Evolutionary conservation across 2,113 vertebrate genomes (phyloP), one percentile per base, ranked within the genome.

Genomic region (Arvicanthis niloticus): DNA sequence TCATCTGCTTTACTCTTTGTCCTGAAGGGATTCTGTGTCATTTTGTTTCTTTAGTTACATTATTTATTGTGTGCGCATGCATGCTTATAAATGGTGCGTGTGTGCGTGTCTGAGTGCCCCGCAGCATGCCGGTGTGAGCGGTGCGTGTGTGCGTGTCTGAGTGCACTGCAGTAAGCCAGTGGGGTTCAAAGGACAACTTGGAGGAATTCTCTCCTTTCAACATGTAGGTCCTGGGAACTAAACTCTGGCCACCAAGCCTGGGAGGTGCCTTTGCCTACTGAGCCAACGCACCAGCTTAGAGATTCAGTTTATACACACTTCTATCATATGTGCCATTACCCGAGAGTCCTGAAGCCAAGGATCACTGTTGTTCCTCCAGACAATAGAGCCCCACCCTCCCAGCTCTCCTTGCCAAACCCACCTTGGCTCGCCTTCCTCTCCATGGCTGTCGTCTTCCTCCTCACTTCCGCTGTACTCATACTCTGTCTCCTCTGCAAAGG

Each of bases 381-480:
- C 0, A 5, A 73, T 1, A n/a, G 60, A 1, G 37, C 42, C 45
- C 70, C 12, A 22, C 4, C 4, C 53, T 15, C 80, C 48, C 2
- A 8, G 26, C 62, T 31, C 65, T 7, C 0, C 73, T 77, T 70
- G 58, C 40, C 75, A 72, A 45, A 45, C 96, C 70, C 98, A 99
- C 99, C 99, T 99, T 3, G 99, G 99, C 97, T 99, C 99, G 89
- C 99, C 97, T 95, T 99, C 99, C 88, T 99, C 99, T 9, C 99
- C 99, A 8, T 99, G 99, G 94, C 99, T 99, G 96, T 99, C 99
- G 2, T 99, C 99, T 65, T 99, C 99, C 91, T 99, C 99, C 95
- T 99, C 99, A 12, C 99, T 99, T 80, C 99, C 99, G 0, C 99
- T 99, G 98, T 99, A 99, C 87, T 99, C 99, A 1, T 99, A 99